Evolutionary conservation across 2,113 vertebrate genomes (phyloP).

Genomic region (Suncus etruscus): DNA sequence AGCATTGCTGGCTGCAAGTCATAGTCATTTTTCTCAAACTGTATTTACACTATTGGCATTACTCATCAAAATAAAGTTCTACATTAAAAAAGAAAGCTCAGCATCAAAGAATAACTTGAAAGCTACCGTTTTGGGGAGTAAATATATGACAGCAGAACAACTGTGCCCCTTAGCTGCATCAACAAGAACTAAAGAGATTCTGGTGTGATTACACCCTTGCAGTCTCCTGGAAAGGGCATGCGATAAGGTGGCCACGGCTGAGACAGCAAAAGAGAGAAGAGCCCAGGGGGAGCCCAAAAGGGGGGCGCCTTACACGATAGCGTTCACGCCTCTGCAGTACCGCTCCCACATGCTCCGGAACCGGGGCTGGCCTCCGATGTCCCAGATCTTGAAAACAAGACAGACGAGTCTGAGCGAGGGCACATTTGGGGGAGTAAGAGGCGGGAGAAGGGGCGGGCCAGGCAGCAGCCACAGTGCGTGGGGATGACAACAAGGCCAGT

Average conservation of each 20-base stretch:
- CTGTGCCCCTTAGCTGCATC: neutral
- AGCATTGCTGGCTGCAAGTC: neutral
- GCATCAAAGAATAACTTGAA: neutral
- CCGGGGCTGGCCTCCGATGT: slow-evolving; percentile 99
- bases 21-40: neutral
- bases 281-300: neutral
- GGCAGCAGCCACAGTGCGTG: no score
- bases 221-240: no score
- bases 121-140: neutral
- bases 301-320: slow-evolving; percentile 94
- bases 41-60: neutral
- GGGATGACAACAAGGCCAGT: neutral
- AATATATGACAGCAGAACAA: neutral
- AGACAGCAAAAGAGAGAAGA: neutral
- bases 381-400: slow-evolving; percentile 94
- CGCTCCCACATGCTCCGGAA: slow-evolving; percentile 99
- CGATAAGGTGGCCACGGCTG: no score
- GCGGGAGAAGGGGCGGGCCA: no score
- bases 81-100: slow-evolving; percentile 9
- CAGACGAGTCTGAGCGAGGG: neutral
- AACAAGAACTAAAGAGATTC: neutral
- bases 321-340: slow-evolving; percentile 98
- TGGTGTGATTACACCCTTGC: no score
- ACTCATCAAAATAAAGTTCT: slow-evolving; percentile 22
- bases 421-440: no score